These are phyloP conservation scores for Galago senegalensis DNA, from an alignment of 2,797 vertebrate species.

Conservation along the genomic window DNA sequence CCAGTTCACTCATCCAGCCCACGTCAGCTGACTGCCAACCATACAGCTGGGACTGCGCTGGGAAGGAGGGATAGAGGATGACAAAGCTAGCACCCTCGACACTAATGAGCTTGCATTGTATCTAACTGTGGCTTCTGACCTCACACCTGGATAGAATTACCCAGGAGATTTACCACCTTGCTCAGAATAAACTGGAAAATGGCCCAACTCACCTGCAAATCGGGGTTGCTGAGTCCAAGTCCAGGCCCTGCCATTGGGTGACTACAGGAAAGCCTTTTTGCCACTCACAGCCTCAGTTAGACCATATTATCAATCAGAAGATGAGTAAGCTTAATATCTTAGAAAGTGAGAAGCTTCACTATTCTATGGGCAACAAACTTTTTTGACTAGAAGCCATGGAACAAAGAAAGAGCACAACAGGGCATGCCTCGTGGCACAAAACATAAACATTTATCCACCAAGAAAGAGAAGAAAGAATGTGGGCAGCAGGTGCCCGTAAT, in stretches of 20 bases:
- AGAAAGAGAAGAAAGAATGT: not conserved
- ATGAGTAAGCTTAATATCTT: not conserved
- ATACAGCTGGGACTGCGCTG: fast-evolving
- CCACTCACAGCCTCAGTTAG: not conserved
- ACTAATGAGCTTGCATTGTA: not conserved
- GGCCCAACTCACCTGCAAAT: too few relatives aligned
- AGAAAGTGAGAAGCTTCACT: not conserved
- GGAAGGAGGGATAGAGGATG: too few relatives aligned
- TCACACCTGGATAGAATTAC: not conserved
- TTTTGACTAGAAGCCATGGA: not conserved
- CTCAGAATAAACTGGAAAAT: not conserved
- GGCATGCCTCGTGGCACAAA: fast-evolving
- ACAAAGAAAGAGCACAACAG: not conserved
- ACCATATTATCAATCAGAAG: not conserved
- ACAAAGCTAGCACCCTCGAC: not conserved
- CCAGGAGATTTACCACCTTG: not conserved
- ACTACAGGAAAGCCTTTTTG: not conserved
- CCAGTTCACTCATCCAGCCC: not conserved
- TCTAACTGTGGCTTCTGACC: not conserved
- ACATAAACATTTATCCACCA: not conserved
- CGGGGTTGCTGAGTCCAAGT: not conserved
- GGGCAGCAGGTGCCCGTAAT: not conserved
- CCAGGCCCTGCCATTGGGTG: not conserved
- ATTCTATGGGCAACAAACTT: not conserved
- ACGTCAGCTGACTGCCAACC: fast-evolving